Conservation (phyloP, 2,113 vertebrate genomes). For the Ameiurus melas region DNA sequence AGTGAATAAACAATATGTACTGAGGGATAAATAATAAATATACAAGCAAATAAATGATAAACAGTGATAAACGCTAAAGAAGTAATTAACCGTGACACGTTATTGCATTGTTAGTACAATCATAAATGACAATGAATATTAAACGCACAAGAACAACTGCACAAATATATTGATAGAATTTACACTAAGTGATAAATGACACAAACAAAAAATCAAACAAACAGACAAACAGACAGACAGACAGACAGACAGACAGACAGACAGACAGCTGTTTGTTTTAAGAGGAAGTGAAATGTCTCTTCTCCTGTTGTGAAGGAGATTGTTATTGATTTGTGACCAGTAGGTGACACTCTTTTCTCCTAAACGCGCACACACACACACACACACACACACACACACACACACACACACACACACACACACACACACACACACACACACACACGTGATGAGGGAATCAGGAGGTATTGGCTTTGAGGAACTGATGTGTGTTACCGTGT, state of each 20-base stretch:
- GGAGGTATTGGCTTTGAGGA: background rate
- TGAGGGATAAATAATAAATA: background rate
- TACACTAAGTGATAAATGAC: background rate
- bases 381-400: conserved; percentile 16
- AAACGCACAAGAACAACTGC: background rate
- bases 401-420: conserved; percentile 23
- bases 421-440: conserved; percentile 18
- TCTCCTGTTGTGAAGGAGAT: background rate
- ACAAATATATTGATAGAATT: background rate
- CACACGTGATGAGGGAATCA: background rate
- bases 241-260: background rate
- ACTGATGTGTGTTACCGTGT: background rate
- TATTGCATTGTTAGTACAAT: background rate
- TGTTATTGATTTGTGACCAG: conserved; percentile 36
- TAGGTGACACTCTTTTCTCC: conserved; percentile 45
- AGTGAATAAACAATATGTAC: background rate
- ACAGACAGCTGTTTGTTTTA: background rate
- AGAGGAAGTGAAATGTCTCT: background rate
- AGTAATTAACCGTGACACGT: background rate
- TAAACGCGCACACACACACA: conserved; percentile 15
- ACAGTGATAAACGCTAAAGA: background rate
- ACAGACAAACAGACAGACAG: too few relatives aligned
- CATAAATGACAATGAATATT: background rate
- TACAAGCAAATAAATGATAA: background rate
- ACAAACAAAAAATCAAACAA: background rate